Evolutionary conservation across 2,888 invertebrate species (phyloP).

Genomic region (Morinoia aosen): DNA sequence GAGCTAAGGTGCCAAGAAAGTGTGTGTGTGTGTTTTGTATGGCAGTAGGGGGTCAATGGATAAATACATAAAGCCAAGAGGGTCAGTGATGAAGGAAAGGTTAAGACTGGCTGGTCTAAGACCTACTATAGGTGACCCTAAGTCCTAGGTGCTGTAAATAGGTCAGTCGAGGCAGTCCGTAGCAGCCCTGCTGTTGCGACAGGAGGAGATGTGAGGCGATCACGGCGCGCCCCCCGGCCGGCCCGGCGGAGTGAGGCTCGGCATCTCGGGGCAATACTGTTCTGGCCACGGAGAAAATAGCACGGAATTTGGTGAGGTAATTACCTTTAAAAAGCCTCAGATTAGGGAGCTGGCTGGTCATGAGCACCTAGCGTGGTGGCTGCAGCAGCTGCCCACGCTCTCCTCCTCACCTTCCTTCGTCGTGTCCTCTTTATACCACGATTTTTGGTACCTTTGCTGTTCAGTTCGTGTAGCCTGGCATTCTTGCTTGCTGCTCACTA

Average conservation of each 20-base stretch:
- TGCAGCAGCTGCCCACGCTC: background rate
- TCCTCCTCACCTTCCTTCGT: background rate
- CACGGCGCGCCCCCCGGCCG: background rate
- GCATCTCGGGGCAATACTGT: constrained; percentile 1
- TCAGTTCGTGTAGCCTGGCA: background rate
- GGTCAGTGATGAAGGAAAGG: too few relatives aligned
- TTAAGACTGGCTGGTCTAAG: too few relatives aligned
- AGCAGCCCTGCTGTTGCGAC: background rate
- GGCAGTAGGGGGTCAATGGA: too few relatives aligned
- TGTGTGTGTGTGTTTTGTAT: too few relatives aligned
- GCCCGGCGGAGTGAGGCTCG: background rate
- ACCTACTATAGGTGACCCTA: too few relatives aligned
- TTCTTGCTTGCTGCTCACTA: background rate
- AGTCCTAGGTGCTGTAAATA: too few relatives aligned
- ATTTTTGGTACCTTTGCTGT: too few relatives aligned
- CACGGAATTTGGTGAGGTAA: constrained; percentile 16
- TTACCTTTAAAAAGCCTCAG: constrained; percentile 21
- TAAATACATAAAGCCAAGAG: too few relatives aligned
- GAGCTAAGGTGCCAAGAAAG: too few relatives aligned
- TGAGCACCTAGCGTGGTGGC: background rate
- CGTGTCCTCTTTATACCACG: background rate
- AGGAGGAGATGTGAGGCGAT: background rate
- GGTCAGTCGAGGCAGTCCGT: background rate
- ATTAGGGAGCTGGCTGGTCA: constrained; percentile 29
- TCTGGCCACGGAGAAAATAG: constrained; percentile 15